These are phyloP conservation scores for Paralichthys olivaceus DNA, from an alignment of 2,113 vertebrate genomes.

Conservation along the genomic window DNA sequence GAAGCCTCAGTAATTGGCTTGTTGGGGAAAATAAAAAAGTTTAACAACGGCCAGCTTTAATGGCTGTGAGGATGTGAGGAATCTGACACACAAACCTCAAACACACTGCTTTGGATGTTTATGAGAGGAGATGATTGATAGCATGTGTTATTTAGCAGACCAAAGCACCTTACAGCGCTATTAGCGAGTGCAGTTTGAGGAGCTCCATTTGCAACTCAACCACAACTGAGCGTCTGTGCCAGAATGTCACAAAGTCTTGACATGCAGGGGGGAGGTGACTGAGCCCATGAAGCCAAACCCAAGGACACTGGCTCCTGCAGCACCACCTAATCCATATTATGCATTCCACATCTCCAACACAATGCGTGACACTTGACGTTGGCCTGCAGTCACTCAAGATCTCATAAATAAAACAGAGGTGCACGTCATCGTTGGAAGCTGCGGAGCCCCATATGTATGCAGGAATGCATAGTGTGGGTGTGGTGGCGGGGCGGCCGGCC, in stretches of 20 bases:
- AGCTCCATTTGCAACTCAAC: slow-evolving; percentile 13
- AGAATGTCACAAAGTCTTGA: slow-evolving; percentile 22
- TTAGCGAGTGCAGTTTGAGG: not conserved
- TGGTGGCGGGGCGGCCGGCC: slow-evolving; percentile 49
- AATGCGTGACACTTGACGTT: slow-evolving; percentile 44
- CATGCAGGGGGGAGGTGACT: not conserved
- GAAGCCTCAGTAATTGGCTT: slow-evolving; percentile 22
- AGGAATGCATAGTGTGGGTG: slow-evolving; percentile 76
- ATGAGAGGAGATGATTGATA: slow-evolving; percentile 34
- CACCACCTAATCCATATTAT: slow-evolving; percentile 38
- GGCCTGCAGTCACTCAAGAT: slow-evolving; percentile 25
- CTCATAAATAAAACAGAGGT: slow-evolving; percentile 66
- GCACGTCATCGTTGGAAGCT: slow-evolving; percentile 63
- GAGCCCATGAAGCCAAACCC: not conserved
- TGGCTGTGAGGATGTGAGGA: slow-evolving; percentile 12
- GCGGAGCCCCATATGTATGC: slow-evolving; percentile 63
- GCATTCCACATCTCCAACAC: slow-evolving; percentile 52
- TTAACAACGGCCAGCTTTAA: not conserved
- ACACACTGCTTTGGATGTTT: slow-evolving; percentile 13
- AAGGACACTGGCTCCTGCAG: slow-evolving; percentile 21
- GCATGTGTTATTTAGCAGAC: slow-evolving; percentile 1
- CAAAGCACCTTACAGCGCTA: slow-evolving; percentile 25
- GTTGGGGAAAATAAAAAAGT: slow-evolving; percentile 20
- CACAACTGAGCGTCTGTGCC: not conserved
- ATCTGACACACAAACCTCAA: slow-evolving; percentile 22